Percentiles rank a stretch among this genome's conserved stretches.
Conservation (phyloP, 2,797 vertebrate genomes). For the Acestrorhynchus altus region DNA sequence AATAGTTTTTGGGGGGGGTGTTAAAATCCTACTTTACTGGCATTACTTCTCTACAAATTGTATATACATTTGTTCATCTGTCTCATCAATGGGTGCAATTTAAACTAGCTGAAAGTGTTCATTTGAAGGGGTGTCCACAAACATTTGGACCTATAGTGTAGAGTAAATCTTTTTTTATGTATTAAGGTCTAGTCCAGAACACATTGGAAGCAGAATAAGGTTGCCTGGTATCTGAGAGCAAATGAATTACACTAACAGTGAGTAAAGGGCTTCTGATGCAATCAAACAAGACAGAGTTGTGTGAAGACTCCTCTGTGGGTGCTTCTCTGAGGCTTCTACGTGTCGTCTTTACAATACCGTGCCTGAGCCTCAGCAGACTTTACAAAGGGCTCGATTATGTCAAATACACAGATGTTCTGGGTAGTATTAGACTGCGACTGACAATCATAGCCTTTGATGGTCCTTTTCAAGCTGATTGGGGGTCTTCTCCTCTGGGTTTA, state of each 20-base stretch:
- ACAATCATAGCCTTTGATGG: neutral
- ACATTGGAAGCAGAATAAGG: no score
- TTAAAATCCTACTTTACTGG: no score
- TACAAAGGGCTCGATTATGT: neutral
- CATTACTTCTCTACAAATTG: no score
- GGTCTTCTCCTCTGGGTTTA: neutral
- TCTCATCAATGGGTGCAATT: no score
- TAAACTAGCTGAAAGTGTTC: no score
- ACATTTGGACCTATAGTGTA: no score
- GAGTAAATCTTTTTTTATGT: no score
- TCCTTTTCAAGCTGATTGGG: neutral
- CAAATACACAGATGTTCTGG: neutral
- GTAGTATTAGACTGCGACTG: neutral
- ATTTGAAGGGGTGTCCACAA: no score
- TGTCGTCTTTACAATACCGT: neutral
- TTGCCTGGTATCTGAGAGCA: no score
- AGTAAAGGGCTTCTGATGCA: neutral
- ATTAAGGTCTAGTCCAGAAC: no score
- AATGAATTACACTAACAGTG: neutral
- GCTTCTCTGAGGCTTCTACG: constrained; percentile 2
- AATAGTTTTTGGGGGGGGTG: no score
- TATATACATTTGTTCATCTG: no score
- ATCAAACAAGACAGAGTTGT: neutral
- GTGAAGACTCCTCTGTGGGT: neutral
- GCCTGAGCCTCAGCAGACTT: neutral